Percentiles rank a stretch among this genome's conserved stretches.
These are phyloP conservation scores for Corticium candelabrum DNA, from an alignment of 37 sponge, comb jelly and placozoan species.

Conservation along the genomic window DNA sequence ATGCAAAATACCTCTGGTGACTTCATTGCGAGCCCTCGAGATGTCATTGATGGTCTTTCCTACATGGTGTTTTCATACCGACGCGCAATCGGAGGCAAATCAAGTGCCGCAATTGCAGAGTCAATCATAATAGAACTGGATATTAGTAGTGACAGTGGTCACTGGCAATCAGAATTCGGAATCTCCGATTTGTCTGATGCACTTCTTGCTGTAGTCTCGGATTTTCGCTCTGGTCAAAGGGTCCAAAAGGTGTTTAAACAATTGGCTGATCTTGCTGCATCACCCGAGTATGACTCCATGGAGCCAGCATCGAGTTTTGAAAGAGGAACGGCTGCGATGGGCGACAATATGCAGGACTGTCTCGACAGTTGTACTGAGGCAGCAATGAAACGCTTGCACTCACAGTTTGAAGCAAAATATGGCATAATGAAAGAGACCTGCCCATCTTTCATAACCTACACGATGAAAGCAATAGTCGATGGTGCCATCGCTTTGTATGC, in stretches of 20 bases:
- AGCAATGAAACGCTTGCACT: too few species aligned
- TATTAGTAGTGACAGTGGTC: neutral
- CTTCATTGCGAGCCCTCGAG: too few species aligned
- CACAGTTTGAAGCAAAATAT: neutral
- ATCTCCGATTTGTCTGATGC: neutral
- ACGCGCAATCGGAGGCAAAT: neutral
- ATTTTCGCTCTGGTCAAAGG: neutral
- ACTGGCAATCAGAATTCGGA: too few species aligned
- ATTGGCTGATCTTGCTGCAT: neutral
- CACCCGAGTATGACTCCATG: too few species aligned
- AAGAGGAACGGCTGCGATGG: neutral
- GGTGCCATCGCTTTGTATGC: neutral
- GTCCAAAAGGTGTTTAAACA: constrained; percentile 8
- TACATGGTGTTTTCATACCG: neutral
- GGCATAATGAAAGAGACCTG: neutral
- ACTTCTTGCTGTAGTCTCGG: neutral
- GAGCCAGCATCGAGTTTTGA: too few species aligned
- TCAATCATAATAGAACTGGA: neutral
- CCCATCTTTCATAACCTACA: neutral
- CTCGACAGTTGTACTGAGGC: too few species aligned
- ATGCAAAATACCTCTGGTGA: neutral
- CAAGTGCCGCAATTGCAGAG: neutral
- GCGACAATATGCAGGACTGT: neutral
- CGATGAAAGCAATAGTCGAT: neutral
- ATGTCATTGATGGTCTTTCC: neutral